A percentile compares a stretch with the other conserved stretches of the same genome.
Conservation (phyloP, 2,797 vertebrate genomes). For the Fistularia commersonii region DNA sequence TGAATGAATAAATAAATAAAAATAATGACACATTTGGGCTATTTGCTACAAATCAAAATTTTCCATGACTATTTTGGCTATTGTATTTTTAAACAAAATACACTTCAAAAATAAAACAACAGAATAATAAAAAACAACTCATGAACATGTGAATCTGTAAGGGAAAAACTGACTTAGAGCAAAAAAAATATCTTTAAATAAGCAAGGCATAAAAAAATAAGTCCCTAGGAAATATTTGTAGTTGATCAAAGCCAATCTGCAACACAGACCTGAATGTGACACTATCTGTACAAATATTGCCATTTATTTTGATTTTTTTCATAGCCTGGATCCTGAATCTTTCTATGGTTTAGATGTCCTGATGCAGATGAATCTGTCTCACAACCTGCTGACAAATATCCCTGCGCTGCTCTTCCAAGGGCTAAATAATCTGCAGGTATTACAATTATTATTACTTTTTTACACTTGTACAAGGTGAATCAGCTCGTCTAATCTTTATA, state of each 20-base stretch:
- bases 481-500: not conserved
- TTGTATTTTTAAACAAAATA: no score
- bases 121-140: no score
- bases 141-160: no score
- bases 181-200: no score
- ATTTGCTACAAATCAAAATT: no score
- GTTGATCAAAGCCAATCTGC: not conserved
- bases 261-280: not conserved
- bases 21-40: no score
- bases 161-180: no score
- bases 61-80: no score
- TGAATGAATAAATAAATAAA: no score
- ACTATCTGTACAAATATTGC: not conserved
- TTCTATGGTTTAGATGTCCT: conserved; percentile 73
- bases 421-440: conserved; percentile 63
- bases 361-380: conserved; percentile 72
- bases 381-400: conserved; percentile 75
- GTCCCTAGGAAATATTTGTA: not conserved
- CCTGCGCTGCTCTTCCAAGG: conserved; percentile 50
- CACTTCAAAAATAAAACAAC: no score
- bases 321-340: conserved; percentile 63
- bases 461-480: not conserved
- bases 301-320: conserved; percentile 3
- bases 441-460: not conserved
- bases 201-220: not conserved